phyloP scores from a whole-genome alignment of 2,888 invertebrate species.

The Macrosoma leucophasiata region DNA sequence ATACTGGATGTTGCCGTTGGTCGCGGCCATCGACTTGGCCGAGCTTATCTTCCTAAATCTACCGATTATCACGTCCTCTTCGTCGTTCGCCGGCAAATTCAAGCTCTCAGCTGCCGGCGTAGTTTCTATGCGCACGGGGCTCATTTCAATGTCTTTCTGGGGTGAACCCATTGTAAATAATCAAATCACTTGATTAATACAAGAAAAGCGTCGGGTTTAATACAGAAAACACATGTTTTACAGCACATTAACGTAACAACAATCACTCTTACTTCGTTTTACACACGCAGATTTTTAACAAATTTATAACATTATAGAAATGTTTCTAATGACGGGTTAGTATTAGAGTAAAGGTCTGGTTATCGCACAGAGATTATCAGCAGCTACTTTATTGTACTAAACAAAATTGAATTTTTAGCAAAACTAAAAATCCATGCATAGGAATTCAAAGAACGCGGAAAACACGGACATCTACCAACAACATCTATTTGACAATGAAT shows the following conservation, averaged over 20 bases:
- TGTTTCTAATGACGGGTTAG: no score
- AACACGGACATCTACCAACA: slow-evolving; percentile 17
- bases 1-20: slow-evolving; percentile 67
- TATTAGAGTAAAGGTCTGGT: no score
- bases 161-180: slow-evolving; percentile 43
- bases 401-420: no score
- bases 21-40: slow-evolving; percentile 71
- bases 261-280: slow-evolving; percentile 2
- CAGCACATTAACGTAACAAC: not conserved
- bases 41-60: slow-evolving; percentile 71
- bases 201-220: slow-evolving; percentile 20
- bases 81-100: slow-evolving; percentile 45
- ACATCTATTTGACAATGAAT: slow-evolving; percentile 26
- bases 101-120: slow-evolving; percentile 36
- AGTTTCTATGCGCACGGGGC: slow-evolving; percentile 47
- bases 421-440: no score
- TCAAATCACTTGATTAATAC: not conserved
- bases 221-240: slow-evolving; percentile 20
- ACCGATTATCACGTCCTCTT: slow-evolving; percentile 69
- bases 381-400: no score
- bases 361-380: no score
- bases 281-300: slow-evolving; percentile 1
- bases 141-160: slow-evolving; percentile 63
- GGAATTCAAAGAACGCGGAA: slow-evolving; percentile 27
- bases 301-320: no score